These are phyloP conservation scores for Rhogogaster chlorosoma DNA, from an alignment of 2,888 invertebrate species.

Conservation along the genomic window DNA sequence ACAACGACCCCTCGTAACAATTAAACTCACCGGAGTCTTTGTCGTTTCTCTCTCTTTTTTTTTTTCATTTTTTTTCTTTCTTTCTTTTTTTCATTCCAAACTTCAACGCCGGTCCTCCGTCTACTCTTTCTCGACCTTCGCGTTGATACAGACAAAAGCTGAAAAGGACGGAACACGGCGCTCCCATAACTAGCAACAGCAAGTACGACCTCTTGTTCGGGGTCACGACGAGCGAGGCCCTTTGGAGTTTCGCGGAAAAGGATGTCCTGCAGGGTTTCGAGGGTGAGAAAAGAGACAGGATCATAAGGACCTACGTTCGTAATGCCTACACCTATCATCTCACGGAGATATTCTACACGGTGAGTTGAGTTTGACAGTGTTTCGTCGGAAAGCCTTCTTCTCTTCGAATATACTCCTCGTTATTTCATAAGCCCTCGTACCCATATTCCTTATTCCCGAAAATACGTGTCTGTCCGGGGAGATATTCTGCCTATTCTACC, in stretches of 20 bases:
- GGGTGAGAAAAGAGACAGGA: conserved; percentile 91
- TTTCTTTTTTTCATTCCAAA: not conserved
- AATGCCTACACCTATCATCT: conserved; percentile 97
- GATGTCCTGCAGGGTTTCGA: conserved; percentile 93
- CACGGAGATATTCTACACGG: conserved; percentile 97
- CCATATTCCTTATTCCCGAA: not conserved
- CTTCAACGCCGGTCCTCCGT: not conserved
- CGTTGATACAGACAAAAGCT: conserved; percentile 66
- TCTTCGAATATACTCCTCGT: not conserved
- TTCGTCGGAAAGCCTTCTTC: not conserved
- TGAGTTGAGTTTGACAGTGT: conserved; percentile 78
- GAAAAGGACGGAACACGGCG: conserved; percentile 73
- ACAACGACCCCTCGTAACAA: conserved; percentile 34
- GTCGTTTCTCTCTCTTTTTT: not conserved
- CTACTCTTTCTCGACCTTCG: not conserved
- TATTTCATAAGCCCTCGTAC: not conserved
- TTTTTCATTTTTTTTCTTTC: not conserved
- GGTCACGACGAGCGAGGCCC: conserved; percentile 94
- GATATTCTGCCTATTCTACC: not conserved
- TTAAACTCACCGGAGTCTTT: conserved; percentile 36
- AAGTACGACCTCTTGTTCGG: conserved; percentile 94
- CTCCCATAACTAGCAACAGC: conserved; percentile 77
- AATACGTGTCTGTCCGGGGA: not conserved
- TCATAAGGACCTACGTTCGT: conserved; percentile 93
- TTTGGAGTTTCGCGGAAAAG: conserved; percentile 92